Percentiles rank a stretch among this genome's conserved stretches.
phyloP scores from a whole-genome alignment of 2,797 vertebrate genomes.

The Okamejei kenojei region DNA sequence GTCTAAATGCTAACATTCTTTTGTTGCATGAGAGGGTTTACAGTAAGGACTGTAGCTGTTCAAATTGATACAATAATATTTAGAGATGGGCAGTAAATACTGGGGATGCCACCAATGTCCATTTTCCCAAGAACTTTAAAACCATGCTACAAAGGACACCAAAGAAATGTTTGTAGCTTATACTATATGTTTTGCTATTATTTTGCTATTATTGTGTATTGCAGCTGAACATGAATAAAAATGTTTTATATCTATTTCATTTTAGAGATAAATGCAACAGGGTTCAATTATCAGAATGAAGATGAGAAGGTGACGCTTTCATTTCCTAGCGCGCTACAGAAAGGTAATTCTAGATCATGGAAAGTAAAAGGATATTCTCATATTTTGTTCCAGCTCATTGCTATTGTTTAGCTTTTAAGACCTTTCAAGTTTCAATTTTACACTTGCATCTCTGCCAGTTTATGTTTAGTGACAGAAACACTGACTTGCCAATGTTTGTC shows the following conservation, averaged over 20 bases:
- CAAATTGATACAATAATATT: too few species aligned
- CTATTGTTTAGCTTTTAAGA: background rate
- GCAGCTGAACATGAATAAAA: background rate
- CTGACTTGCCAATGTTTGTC: background rate
- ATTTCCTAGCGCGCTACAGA: constrained; percentile 84
- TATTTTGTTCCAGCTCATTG: background rate
- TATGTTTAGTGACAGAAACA: background rate
- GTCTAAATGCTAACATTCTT: too few species aligned
- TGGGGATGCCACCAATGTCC: too few species aligned
- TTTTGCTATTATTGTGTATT: background rate
- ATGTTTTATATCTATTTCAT: background rate
- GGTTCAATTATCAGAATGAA: constrained; percentile 98
- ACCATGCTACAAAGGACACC: background rate
- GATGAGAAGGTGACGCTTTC: constrained; percentile 97
- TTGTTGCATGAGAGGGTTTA: too few species aligned
- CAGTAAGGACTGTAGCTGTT: too few species aligned
- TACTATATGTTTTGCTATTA: too few species aligned
- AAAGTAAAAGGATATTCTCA: background rate
- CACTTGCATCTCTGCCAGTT: background rate
- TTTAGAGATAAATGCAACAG: constrained; percentile 91
- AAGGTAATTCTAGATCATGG: constrained; percentile 60
- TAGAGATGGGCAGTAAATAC: too few species aligned
- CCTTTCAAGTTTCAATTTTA: background rate
- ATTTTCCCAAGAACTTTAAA: background rate
- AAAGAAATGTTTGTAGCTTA: background rate